A percentile compares a stretch with the other conserved stretches of the same genome.
These are phyloP conservation scores for Peromyscus polionotus DNA, from an alignment of 2,113 vertebrate species.

Conservation along the genomic window DNA sequence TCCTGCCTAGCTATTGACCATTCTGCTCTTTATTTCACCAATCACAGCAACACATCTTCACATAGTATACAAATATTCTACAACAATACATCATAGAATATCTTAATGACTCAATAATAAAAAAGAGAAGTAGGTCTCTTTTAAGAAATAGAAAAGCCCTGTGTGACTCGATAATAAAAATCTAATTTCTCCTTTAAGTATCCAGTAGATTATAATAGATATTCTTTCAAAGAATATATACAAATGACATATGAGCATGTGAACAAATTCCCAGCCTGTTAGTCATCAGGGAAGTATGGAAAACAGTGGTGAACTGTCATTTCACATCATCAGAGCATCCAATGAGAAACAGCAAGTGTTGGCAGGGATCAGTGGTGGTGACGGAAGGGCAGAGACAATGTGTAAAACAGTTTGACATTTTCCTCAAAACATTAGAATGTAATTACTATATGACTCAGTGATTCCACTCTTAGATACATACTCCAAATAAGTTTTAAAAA, in stretches of 20 bases:
- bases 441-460: background rate
- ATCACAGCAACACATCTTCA: no score
- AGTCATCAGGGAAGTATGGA: background rate
- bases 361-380: background rate
- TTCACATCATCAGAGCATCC: background rate
- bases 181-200: background rate
- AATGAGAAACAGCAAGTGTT: background rate
- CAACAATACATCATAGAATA: background rate
- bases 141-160: background rate
- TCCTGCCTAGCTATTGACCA: no score
- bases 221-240: background rate
- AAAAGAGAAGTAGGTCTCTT: background rate
- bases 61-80: no score
- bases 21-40: no score
- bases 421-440: background rate
- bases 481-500: background rate
- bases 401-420: background rate
- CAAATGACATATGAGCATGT: background rate
- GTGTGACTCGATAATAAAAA: background rate
- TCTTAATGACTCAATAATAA: background rate
- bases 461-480: background rate
- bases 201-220: background rate
- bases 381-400: background rate
- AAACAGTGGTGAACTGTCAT: background rate
- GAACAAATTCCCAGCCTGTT: background rate